Evolutionary conservation across 2,113 vertebrate species (phyloP), one percentile per base, ranked within the genome.

Genomic region (Lota lota): DNA sequence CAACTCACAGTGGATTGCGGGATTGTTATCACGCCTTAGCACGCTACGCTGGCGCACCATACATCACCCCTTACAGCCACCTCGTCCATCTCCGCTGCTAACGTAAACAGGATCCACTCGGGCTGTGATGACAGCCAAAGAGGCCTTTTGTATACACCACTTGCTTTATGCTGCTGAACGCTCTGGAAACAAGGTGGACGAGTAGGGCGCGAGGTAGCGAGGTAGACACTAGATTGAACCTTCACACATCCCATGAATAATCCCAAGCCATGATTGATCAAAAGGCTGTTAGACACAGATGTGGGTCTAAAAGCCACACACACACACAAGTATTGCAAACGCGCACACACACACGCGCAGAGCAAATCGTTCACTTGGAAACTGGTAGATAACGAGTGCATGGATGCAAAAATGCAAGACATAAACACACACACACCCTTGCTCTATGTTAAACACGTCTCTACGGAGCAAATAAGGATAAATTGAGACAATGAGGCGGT

Each of bases 81-180:
- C 59, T 72, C 69, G 91, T 88, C 69, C 69, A 71, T 88, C 88
- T 86, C 67, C 4, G 47, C 57, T 18, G 57, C 74, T 72, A 58
- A 61, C 70, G 82, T 91, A 92, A 89, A 91, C 87, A 91, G 86
- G 85, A 89, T 90, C 81, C 82, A 83, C 81, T 87, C 70, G 61
- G 77, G 10, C 24, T 63, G 79, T 79, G 80, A 85, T 84, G 84
- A 88, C 80, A 86, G 82, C 70, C 76, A 81, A 79, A 81, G 73
- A 74, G 66, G 79, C 75, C 67, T 2, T 79, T 67, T 77, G 68
- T 85, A 83, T 69, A 88, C 83, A 83, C 67, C 70, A 72, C 74
- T 83, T 70, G 69, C 72, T 33, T 68, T 65, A 15, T 63, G 79
- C 60, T 68, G 73, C 84, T 84, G 75, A 85, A 80, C 65, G 73